Evolutionary conservation across 1,140 invertebrate genomes (phyloP).

Genomic region (Scaptomyza montana): DNA sequence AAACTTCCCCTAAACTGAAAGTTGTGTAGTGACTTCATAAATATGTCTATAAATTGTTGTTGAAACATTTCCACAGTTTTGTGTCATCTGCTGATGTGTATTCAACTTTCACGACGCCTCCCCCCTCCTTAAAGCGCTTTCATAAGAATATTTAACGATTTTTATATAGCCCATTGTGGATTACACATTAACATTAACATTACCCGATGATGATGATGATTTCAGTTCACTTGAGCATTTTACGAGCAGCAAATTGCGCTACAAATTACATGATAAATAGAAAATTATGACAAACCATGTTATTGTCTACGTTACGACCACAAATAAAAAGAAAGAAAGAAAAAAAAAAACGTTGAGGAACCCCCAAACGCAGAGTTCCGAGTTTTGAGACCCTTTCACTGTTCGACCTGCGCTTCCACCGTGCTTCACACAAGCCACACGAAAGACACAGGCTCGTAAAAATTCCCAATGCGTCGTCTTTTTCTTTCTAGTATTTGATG

Average conservation of each 20-base stretch:
- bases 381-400: constrained; percentile 54
- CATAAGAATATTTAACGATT: constrained; percentile 71
- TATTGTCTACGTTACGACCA: constrained; percentile 20
- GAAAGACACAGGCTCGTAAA: constrained; percentile 60
- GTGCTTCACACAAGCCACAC: constrained; percentile 11
- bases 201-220: constrained; percentile 41
- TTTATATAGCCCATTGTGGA: constrained; percentile 72
- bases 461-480: constrained; percentile 57
- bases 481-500: constrained; percentile 29
- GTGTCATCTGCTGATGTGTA: constrained; percentile 61
- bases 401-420: not conserved
- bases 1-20: constrained; percentile 27
- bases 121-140: not conserved
- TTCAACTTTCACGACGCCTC: constrained; percentile 54
- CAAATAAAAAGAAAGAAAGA: constrained; percentile 12
- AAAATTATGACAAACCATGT: constrained; percentile 72
- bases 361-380: not conserved
- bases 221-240: constrained; percentile 72
- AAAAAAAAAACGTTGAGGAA: constrained; percentile 8
- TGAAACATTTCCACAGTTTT: constrained; percentile 1
- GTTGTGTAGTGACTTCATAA: constrained; percentile 36
- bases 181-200: constrained; percentile 50
- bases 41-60: constrained; percentile 49
- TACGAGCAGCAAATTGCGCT: constrained; percentile 80
- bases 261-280: constrained; percentile 81